Percentiles rank a stretch among this genome's conserved stretches.
phyloP scores from a whole-genome alignment of 2,888 invertebrate genomes.

The Amblyjoppa proteus region DNA sequence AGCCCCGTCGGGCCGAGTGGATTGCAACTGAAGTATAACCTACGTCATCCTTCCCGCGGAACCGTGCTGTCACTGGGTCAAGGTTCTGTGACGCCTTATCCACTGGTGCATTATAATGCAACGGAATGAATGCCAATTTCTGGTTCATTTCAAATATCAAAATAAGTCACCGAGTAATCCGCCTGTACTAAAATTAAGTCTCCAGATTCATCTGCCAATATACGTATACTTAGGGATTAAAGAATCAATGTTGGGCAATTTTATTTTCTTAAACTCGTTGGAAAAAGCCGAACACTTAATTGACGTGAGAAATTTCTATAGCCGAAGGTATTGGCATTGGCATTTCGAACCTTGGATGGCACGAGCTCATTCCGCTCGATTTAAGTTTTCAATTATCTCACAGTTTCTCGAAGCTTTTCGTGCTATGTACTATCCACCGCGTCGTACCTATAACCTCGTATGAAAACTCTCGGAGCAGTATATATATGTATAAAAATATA shows the following conservation, averaged over 20 bases:
- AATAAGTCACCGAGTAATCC: background rate
- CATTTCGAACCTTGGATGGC: conserved; percentile 17
- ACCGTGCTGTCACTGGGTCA: conserved; percentile 26
- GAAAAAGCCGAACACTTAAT: background rate
- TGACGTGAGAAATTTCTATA: conserved; percentile 2
- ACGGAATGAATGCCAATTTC: conserved; percentile 15
- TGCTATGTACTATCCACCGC: conserved; percentile 29
- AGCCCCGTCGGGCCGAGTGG: conserved; percentile 30
- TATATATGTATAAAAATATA: background rate
- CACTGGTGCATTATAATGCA: conserved; percentile 14
- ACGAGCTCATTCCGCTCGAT: conserved; percentile 40
- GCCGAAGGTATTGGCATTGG: background rate
- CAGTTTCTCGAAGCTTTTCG: conserved; percentile 46
- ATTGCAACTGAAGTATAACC: conserved; percentile 36
- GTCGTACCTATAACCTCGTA: conserved; percentile 30
- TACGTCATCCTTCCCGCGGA: conserved; percentile 42
- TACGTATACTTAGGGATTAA: background rate
- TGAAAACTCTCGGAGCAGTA: conserved; percentile 19
- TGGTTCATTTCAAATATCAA: conserved; percentile 7
- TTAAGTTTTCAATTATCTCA: conserved; percentile 58
- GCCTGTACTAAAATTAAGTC: background rate
- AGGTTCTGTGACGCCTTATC: conserved; percentile 16
- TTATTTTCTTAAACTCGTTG: background rate
- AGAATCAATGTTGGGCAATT: background rate
- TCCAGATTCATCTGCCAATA: background rate